Evolutionary conservation across 2,113 vertebrate species (phyloP), one percentile per base, ranked within the genome.

Genomic region (Grammomys dolichurus): DNA sequence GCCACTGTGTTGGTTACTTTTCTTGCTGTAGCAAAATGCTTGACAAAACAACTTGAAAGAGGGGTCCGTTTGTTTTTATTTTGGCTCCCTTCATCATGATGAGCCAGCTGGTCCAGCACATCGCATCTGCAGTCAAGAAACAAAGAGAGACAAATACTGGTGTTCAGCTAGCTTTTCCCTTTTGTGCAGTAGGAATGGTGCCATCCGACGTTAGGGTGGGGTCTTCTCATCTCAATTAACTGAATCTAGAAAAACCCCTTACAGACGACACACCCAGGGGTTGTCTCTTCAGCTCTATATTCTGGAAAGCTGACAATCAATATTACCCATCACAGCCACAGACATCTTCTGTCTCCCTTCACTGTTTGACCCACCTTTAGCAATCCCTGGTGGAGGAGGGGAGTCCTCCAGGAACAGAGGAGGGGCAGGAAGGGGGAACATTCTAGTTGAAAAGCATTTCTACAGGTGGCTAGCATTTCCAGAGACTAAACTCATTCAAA

Each of bases 391-490:
- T 67, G 69, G 82, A 92, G 91, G 72, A 67, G 16, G 0, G 22
- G 48, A 36, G 20, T 86, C 96, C 75, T 40, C 70, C 92, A 77
- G 87, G 43, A 48, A 84, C 60, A 84, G 20, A 87, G 43, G 36
- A 87, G 2, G 36, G n/a, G 9, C 26, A 69, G 28, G 8, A 24
- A 1, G 63, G 8, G 63, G 54, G 31, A 89, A 86, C 11, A 24
- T 51, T 92, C 51, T 90, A 2, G 65, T 89, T 82, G 48, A 72
- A 76, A 8, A 77, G 76, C 14, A 48, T 43, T 31, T 95, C 63
- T 73, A 77, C 56, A 20, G 36, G 73, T 75, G 24, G 8, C 89
- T 86, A 51, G 28, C 28, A 46, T 46, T 26, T 26, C 76, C 40
- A 87, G 43, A 69, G 14, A 82, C 33, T 4, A 46, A 60, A n/a